Base-by-base conservation (phyloP, 2,797 vertebrate genomes). In the Choloepus didactylus region DNA sequence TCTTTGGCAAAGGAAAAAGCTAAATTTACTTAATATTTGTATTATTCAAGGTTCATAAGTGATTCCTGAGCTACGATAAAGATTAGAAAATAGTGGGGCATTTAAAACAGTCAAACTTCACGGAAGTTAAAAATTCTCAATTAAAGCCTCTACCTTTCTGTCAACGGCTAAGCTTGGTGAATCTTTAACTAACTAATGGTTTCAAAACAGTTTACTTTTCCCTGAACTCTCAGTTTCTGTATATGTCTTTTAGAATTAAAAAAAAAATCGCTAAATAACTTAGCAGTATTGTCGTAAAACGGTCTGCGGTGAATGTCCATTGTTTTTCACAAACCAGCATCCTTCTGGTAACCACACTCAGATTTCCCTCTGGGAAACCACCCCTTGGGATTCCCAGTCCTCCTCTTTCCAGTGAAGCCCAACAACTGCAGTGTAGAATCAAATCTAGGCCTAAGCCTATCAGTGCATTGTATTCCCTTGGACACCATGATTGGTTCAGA, bases 141-240 rank as follows among this genome's bases (percentile, higher is more conserved):
- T 69, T 82, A 88, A 86, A 94, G 64, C 10, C 6, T 69, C 56
- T 8, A 67, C 8, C 31, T 92, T 93, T 92, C 64, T 19, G 75
- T 83, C 76, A 85, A 49, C 44, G 51, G 35, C 35, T 75, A 96
- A 77, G 21, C 76, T 64, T 87, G 16, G 69, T 75, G 79, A 93
- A 56, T 81, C 76, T 92, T 93, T 54, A 95, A 79, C n/a, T 66
- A 94, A 95, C 80, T 72, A 84, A 77, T 38, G 89, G 16, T 93
- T 95, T 94, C 35, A 73, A 94, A 25, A 73, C 41, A 80, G 75
- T 89, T 84, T 89, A 79, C 56, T 84, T 87, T 85, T 41, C 35
- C 54, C 62, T 87, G 41, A 51, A 91, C 76, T 85, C 73, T 85
- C 12, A 11, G 16, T 93, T 91, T 81, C 49, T 84, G 5, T 51